These are phyloP conservation scores for Enteromius paludinosus DNA, from an alignment of 2,797 vertebrate species.

Conservation along the genomic window DNA sequence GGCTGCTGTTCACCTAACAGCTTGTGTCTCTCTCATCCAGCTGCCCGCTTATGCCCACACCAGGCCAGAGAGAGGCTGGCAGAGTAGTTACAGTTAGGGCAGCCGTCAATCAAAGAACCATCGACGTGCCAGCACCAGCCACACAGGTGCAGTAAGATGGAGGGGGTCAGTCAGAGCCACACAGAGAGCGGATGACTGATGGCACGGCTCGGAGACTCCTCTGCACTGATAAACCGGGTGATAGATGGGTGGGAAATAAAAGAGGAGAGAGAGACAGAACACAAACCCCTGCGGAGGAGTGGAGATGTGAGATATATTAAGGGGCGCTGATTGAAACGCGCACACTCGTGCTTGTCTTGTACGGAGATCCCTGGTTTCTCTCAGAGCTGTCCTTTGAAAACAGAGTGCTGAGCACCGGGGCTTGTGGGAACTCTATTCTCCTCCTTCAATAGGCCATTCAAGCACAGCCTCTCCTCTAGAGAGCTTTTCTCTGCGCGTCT, in stretches of 20 bases:
- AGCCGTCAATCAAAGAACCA: slow-evolving; percentile 34
- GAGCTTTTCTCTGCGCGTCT: slow-evolving; percentile 34
- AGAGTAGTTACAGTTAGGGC: slow-evolving; percentile 34
- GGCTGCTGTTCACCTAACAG: slow-evolving; percentile 40
- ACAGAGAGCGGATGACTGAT: slow-evolving; percentile 38
- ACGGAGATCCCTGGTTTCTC: slow-evolving; percentile 16
- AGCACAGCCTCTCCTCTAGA: slow-evolving; percentile 37
- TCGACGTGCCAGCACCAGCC: slow-evolving; percentile 5
- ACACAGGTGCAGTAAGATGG: slow-evolving; percentile 43
- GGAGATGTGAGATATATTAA: slow-evolving; percentile 42
- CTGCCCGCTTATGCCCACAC: slow-evolving; percentile 28
- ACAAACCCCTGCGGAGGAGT: slow-evolving; percentile 39
- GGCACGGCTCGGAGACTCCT: slow-evolving; percentile 11
- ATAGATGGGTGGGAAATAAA: slow-evolving; percentile 64
- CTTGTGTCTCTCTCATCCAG: slow-evolving; percentile 26
- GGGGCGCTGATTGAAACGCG: slow-evolving; percentile 35
- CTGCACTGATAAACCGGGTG: slow-evolving; percentile 19
- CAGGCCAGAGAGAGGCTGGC: slow-evolving; percentile 42
- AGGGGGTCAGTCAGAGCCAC: slow-evolving; percentile 30
- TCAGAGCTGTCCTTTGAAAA: slow-evolving; percentile 44
- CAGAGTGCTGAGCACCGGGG: slow-evolving; percentile 17
- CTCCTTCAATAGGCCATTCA: slow-evolving; percentile 34
- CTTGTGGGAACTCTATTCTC: slow-evolving; percentile 35
- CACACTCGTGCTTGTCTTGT: slow-evolving; percentile 32
- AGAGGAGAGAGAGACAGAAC: slow-evolving; percentile 54